phyloP scores from a whole-genome alignment of 2,888 invertebrate genomes.

The Leptogaster cylindrica region DNA sequence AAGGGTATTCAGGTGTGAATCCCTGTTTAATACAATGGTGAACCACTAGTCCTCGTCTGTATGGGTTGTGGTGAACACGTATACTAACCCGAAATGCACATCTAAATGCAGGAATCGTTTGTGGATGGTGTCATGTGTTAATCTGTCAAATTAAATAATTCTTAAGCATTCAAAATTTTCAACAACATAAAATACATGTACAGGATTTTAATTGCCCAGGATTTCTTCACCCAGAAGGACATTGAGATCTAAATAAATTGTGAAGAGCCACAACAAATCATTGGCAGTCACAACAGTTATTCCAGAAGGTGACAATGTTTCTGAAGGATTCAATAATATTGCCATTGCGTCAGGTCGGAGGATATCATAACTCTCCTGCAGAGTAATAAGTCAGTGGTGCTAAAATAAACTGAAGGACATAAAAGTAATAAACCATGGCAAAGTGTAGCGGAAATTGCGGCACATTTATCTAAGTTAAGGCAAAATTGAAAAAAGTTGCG shows the following conservation, averaged over 20 bases:
- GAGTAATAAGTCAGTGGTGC: constrained; percentile 20
- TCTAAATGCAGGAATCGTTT: background rate
- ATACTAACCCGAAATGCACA: background rate
- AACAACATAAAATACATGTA: background rate
- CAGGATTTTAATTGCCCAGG: too few species aligned
- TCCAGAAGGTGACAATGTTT: background rate
- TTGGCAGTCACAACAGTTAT: too few species aligned
- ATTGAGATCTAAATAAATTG: too few species aligned
- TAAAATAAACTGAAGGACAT: constrained; percentile 30
- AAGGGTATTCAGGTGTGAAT: constrained; percentile 9
- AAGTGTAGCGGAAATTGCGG: constrained; percentile 42
- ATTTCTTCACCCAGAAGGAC: too few species aligned
- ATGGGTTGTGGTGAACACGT: constrained; percentile 1
- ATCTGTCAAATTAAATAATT: background rate
- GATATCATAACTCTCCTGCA: constrained; percentile 21
- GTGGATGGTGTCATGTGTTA: background rate
- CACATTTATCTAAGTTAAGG: constrained; percentile 43
- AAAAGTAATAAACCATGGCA: constrained; percentile 40
- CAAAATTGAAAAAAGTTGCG: constrained; percentile 43
- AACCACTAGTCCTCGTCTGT: constrained; percentile 3
- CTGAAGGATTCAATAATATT: background rate
- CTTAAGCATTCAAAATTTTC: background rate
- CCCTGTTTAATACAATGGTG: background rate
- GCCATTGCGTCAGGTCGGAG: background rate
- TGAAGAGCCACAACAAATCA: too few species aligned